phyloP scores from a whole-genome alignment of 1,140 invertebrate genomes.

The Heliconius eleuchia region DNA sequence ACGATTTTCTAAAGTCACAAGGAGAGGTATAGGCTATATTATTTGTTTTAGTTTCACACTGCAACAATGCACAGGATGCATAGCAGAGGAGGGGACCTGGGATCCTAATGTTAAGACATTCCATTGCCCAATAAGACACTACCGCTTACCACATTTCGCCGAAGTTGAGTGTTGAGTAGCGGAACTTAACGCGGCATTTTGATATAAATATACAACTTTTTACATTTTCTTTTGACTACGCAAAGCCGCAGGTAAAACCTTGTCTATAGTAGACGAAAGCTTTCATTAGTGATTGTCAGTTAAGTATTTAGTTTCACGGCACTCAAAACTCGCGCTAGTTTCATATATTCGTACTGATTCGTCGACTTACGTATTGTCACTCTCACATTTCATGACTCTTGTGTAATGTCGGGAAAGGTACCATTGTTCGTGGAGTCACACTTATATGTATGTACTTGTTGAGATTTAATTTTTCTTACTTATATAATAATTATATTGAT shows the following conservation, averaged over 20 bases:
- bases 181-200: neutral
- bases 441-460: neutral
- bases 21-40: too few species aligned
- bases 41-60: neutral
- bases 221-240: too few species aligned
- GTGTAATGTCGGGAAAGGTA: constrained; percentile 23
- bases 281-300: neutral
- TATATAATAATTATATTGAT: constrained; percentile 6
- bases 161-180: neutral
- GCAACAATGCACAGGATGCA: neutral
- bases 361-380: constrained; percentile 8
- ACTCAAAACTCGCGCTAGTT: constrained; percentile 11
- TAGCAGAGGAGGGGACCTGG: neutral
- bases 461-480: neutral
- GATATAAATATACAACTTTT: too few species aligned
- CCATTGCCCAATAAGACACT: too few species aligned
- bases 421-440: constrained; percentile 20
- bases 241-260: too few species aligned
- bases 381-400: constrained; percentile 20
- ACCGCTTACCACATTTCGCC: neutral
- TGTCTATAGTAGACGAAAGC: neutral
- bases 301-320: neutral
- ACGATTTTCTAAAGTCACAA: too few species aligned
- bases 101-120: neutral
- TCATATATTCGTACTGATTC: constrained; percentile 4